Conservation (phyloP, 2,888 invertebrate genomes). For the Limnephilus marmoratus region DNA sequence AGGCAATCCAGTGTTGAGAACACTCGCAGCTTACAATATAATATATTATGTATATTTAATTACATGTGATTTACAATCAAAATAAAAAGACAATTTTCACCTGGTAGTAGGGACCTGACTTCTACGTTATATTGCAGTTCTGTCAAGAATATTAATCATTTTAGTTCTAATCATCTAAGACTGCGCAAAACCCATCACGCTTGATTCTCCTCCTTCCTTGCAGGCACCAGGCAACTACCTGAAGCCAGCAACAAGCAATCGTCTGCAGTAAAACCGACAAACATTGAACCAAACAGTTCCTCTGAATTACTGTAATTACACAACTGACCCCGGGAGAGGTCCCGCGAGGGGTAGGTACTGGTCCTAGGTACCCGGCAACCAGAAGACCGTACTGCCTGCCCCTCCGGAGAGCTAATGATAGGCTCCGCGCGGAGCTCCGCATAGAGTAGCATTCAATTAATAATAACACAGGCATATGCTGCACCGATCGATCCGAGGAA, state of each 20-base stretch:
- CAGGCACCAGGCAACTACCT: neutral
- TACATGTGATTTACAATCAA: no score
- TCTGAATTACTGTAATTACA: conserved; percentile 31
- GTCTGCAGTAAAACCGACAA: conserved; percentile 26
- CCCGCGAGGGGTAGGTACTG: neutral
- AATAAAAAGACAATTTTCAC: no score
- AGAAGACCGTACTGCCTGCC: neutral
- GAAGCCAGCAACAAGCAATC: neutral
- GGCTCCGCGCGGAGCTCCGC: conserved; percentile 39
- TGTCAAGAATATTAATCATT: neutral
- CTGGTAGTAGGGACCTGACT: no score
- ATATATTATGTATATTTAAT: no score
- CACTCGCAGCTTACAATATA: no score
- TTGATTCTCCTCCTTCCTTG: neutral
- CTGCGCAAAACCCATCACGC: neutral
- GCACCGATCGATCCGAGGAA: conserved; percentile 26
- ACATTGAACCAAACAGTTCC: conserved; percentile 34
- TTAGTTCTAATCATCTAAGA: neutral
- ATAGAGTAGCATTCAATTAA: conserved; percentile 41
- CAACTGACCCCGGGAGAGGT: conserved; percentile 36
- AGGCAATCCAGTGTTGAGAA: no score
- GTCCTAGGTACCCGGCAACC: neutral
- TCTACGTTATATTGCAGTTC: no score
- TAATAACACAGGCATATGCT: conserved; percentile 42
- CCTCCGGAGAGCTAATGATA: conserved; percentile 13